Base-by-base conservation (phyloP, 2,797 vertebrate genomes). In the Sebastes cheni region DNA sequence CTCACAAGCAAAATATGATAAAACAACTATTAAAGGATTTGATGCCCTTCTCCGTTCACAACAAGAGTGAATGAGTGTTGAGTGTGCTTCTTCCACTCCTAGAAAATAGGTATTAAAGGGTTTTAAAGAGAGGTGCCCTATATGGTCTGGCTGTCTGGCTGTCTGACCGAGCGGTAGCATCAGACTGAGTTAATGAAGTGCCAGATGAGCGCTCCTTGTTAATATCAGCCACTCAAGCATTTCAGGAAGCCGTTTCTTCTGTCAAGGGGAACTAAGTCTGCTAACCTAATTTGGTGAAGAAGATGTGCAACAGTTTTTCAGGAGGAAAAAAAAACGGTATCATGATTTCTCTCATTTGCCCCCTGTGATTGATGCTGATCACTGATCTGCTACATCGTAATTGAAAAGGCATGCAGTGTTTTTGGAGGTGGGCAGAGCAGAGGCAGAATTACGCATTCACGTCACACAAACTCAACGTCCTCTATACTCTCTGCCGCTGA, bases 211-310 rank as follows among this genome's bases (percentile, higher is more conserved):
- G 32, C 76, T 87, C 67, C 95, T 96, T 90, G 92, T 96, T 96
- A 96, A 95, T 93, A 93, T 89, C 73, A 88, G 83, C 89, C 93
- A 90, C 81, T 94, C 93, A 91, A 92, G 95, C 95, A 95, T 95
- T 93, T 92, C 94, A 85, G 85, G 84, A 82, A 82, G 79, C 65
- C 34, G 14, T 88, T 83, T 83, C 75, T 75, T 87, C 91, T 82
- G 84, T 89, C 89, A 88, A 86, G 85, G 73, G 84, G 89, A 84
- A 89, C 83, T 87, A 79, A 90, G 76, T 86, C 81, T 81, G 46
- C 78, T 83, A 75, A 88, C 84, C 89, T 83, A 87, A 88, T 91
- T 89, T 88, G 86, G 86, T 71, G 77, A 87, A 81, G 84, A 89
- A 89, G 85, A 80, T 79, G 75, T 82, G 76, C 36, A 75, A 67